Base-by-base conservation (phyloP, 2,888 invertebrate species). In the Cyclophora albipunctata region DNA sequence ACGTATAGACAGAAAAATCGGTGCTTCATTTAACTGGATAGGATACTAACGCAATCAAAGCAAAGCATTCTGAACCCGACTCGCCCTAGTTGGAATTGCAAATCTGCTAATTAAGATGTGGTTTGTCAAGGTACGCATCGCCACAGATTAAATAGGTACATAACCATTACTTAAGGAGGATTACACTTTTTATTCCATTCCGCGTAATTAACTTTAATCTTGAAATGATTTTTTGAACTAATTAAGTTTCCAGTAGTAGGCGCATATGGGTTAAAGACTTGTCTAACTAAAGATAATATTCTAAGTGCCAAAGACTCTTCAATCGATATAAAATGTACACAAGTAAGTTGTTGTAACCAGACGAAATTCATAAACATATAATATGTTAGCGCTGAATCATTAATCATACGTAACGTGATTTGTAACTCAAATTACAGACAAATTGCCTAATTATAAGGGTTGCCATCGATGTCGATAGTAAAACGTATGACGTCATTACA, bases 11-110 rank as follows among this genome's bases (percentile, higher is more conserved):
- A 20, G 51, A 46, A 52, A 62, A 64, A 59, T 62, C 53, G 54
- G 58, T 50, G 52, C 54, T 55, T 49, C 54, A 51, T 54, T 50
- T 60, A 59, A 64, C 57, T 62, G 62, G 65, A 66, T 61, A 58
- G 54, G 60, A 65, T 57, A 50, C 48, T 57, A 59, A 55, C 50
- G 57, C 60, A 61, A 54, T 62, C 54, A 56, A 49, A 51, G 50
- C 55, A 52, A 50, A 50, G 57, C 55, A 55, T 51, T 56, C 50
- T 51, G 50, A 49, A 50, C 45, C 51, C 52, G 49, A 49, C 60
- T 55, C 54, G 54, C 53, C 58, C 58, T 68, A 58, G 63, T 73
- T 71, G 60, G 67, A 71, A 75, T 75, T 65, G 71, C 74, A 76
- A 77, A 78, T 74, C 62, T 58, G 52, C 61, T 66, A 67, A 71